Percentiles rank a stretch among this genome's conserved stretches.
Conservation (phyloP, 2,888 invertebrate species). For the Dexiosoma caninum region DNA sequence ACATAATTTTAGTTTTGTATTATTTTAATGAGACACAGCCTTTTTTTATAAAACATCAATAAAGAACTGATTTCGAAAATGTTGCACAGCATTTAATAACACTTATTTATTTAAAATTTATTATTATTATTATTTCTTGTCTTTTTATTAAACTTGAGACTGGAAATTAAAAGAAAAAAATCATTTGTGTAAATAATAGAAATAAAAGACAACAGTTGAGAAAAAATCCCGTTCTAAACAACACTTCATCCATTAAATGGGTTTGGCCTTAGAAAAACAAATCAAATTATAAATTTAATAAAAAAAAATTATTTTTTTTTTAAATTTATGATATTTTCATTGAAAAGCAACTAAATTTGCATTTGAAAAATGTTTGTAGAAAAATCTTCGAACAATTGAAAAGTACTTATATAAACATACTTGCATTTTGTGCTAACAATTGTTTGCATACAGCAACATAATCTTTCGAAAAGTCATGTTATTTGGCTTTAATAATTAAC, state of each 20-base stretch:
- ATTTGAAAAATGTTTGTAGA: slow-evolving; percentile 37
- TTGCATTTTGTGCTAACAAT: slow-evolving; percentile 10
- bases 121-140: no score
- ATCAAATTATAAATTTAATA: slow-evolving; percentile 34
- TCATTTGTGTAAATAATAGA: no score
- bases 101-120: no score
- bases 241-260: slow-evolving; percentile 39
- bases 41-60: no score
- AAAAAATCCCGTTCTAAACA: slow-evolving; percentile 17
- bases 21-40: no score
- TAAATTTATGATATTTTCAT: slow-evolving; percentile 55
- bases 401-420: no score
- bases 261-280: slow-evolving; percentile 50
- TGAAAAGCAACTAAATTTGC: slow-evolving; percentile 46
- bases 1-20: no score
- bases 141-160: no score
- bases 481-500: neutral
- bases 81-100: no score
- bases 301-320: slow-evolving; percentile 40
- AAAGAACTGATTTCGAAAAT: no score
- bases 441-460: neutral
- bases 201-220: neutral
- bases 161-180: no score
- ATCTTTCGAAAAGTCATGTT: slow-evolving; percentile 1
- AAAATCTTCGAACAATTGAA: slow-evolving; percentile 8